Evolutionary conservation across 2,113 vertebrate genomes (phyloP), one percentile per base, ranked within the genome.

Genomic region (Australoheros scitulus): DNA sequence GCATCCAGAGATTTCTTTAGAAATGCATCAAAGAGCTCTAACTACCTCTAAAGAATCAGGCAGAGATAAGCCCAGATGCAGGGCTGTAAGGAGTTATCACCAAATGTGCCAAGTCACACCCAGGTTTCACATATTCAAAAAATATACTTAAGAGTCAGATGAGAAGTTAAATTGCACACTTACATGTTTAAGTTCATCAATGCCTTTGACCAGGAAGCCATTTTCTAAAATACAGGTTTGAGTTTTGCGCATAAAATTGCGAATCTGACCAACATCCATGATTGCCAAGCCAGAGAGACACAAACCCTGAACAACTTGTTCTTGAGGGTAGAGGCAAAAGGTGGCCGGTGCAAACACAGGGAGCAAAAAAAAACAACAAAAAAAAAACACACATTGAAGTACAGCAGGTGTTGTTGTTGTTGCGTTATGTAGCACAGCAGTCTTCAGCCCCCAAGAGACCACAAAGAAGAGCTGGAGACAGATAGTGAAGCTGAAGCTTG

Each of bases 351-450:
- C 80, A 41, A 61, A 76, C 29, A 80, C 87, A 84, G 86, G 63
- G 75, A 84, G 59, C 65, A 24, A 17, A 26, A 56, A 76, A 77
- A 52, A 78, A 63, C 76, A 80, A 82, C 36, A 76, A 77, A 52
- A 78, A 63, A 70, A 80, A 82, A 32, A 76, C 50, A 76, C 26
- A 61, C 43, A 26, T 3, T 80, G 4, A 17, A 84, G 86, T 85
- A 89, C 81, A 92, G 91, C 94, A 94, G 94, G 94, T 95, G 91
- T 88, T 95, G 90, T 91, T 95, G 92, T 94, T 95, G 92, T 95
- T 93, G 90, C 95, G 93, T 89, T 93, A 89, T 89, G 92, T 87
- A 59, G 80, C 26, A 89, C 80, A 88, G 91, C 70, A 79, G 77
- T 22, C 61, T 24, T 41, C 41, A 43, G 88, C 83, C 86, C 94